Evolutionary conservation across 2,888 invertebrate genomes (phyloP).

Genomic region (Clostera curtula): DNA sequence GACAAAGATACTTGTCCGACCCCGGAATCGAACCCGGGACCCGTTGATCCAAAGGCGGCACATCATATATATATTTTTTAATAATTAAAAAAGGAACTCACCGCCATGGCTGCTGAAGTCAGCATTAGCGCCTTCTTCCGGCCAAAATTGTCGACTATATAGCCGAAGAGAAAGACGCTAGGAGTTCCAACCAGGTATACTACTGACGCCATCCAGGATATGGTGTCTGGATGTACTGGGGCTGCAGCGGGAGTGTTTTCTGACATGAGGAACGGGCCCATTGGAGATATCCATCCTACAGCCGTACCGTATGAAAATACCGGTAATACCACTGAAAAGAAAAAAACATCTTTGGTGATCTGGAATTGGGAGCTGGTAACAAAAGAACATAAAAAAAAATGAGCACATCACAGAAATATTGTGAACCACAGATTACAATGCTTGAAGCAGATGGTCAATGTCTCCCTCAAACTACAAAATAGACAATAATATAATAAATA

Average conservation of each 20-base stretch:
- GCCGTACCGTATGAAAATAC: slow-evolving; percentile 71
- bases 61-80: too few species aligned
- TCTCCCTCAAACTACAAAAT: too few species aligned
- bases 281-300: slow-evolving; percentile 75
- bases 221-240: slow-evolving; percentile 58
- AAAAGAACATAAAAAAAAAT: not conserved
- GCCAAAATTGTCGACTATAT: slow-evolving; percentile 67
- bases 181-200: slow-evolving; percentile 71
- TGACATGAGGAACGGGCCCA: slow-evolving; percentile 67
- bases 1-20: too few species aligned
- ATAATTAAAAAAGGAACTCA: slow-evolving; percentile 38
- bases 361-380: not conserved
- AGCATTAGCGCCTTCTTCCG: slow-evolving; percentile 66
- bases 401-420: not conserved
- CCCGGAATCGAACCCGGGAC: too few species aligned
- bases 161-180: slow-evolving; percentile 70
- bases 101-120: slow-evolving; percentile 57
- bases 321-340: slow-evolving; percentile 66
- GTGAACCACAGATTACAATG: too few species aligned
- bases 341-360: not conserved
- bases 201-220: slow-evolving; percentile 75
- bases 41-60: too few species aligned
- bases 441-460: too few species aligned
- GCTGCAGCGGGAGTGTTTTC: slow-evolving; percentile 48
- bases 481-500: too few species aligned